phyloP scores from a whole-genome alignment of 1,140 invertebrate species.

The Oedothorax gibbosus region DNA sequence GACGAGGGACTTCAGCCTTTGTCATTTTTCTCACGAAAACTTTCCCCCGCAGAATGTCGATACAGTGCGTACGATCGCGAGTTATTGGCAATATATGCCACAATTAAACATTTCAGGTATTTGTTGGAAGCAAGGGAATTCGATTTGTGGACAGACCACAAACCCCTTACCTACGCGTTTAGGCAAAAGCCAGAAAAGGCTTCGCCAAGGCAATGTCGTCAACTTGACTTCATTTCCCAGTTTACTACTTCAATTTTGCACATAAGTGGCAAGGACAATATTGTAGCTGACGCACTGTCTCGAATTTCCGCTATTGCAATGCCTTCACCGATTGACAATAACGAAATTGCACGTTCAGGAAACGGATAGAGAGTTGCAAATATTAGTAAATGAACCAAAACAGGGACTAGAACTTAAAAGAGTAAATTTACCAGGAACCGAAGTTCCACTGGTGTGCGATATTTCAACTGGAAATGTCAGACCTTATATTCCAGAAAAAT shows the following conservation, averaged over 20 bases:
- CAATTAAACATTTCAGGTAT: constrained; percentile 63
- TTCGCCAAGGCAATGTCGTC: constrained; percentile 62
- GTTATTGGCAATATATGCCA: constrained; percentile 11
- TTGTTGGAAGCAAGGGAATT: constrained; percentile 65
- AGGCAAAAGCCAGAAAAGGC: constrained; percentile 41
- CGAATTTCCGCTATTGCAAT: constrained; percentile 1
- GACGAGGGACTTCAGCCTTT: constrained; percentile 52
- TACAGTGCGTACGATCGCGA: constrained; percentile 41
- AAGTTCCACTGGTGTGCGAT: constrained; percentile 38
- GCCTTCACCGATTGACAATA: constrained; percentile 7
- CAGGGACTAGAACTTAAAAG: not conserved
- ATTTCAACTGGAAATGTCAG: not conserved
- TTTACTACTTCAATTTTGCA: constrained; percentile 67
- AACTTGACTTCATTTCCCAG: constrained; percentile 68
- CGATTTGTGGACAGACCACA: constrained; percentile 64
- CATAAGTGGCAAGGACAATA: constrained; percentile 66
- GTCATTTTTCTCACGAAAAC: constrained; percentile 44
- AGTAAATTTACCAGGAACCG: not conserved
- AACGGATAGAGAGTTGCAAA: constrained; percentile 34
- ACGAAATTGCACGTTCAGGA: constrained; percentile 16
- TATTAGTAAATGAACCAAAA: not conserved
- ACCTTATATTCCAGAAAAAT: constrained; percentile 33
- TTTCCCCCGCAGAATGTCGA: not conserved
- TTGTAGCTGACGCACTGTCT: constrained; percentile 51
- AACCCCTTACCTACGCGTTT: constrained; percentile 64